Percentiles rank a stretch among this genome's conserved stretches.
Evolutionary conservation across 1,140 invertebrate species (phyloP).

Genomic region (Drosophila virilis): DNA sequence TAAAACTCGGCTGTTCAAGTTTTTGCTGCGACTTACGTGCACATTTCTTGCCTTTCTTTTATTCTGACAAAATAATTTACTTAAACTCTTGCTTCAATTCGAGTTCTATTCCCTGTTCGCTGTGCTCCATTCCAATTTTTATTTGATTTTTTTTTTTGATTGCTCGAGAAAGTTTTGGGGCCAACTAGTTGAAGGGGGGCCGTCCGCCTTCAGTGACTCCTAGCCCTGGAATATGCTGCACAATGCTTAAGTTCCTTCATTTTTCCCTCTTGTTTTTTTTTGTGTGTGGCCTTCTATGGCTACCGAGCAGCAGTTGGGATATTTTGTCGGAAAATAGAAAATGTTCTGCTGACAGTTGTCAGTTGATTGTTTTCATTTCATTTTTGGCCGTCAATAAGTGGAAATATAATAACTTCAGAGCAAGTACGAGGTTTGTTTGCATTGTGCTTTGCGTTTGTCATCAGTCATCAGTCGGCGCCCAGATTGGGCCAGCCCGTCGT

Average conservation of each 20-base stretch:
- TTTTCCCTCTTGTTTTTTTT: not conserved
- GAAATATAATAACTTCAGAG: conserved; percentile 50
- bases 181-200: conserved; percentile 3
- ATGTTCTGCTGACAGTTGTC: conserved; percentile 63
- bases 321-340: conserved; percentile 43
- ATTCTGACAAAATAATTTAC: conserved; percentile 42
- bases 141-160: conserved; percentile 6
- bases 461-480: conserved; percentile 2
- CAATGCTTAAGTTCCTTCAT: conserved; percentile 9
- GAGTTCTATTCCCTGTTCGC: conserved; percentile 15
- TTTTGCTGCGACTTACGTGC: not conserved
- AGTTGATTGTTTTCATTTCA: conserved; percentile 78
- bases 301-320: conserved; percentile 40
- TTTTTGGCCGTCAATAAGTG: conserved; percentile 74
- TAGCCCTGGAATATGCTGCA: conserved; percentile 8
- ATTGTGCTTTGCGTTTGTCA: conserved; percentile 24
- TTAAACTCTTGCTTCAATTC: conserved; percentile 44
- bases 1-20: conserved; percentile 25
- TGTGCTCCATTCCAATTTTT: not conserved
- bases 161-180: conserved; percentile 19
- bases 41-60: conserved; percentile 1
- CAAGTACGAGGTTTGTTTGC: conserved; percentile 29
- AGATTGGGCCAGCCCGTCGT: not conserved
- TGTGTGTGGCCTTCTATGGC: conserved; percentile 9
- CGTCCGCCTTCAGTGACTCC: too few species aligned